These are phyloP conservation scores for Cantharis nigra DNA, from an alignment of 2,888 invertebrate genomes.

Conservation along the genomic window DNA sequence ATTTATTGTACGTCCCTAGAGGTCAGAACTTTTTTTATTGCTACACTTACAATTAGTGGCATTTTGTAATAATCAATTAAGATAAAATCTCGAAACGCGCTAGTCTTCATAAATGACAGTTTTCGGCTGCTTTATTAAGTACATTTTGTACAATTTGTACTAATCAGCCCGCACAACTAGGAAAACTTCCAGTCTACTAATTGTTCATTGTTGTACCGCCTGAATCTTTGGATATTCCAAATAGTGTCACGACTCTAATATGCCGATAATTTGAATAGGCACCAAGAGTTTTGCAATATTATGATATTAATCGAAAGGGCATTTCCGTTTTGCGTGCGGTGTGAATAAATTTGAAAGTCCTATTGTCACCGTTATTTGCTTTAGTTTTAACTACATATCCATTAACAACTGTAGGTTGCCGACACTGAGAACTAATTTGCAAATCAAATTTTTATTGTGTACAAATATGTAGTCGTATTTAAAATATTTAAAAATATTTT, in stretches of 20 bases:
- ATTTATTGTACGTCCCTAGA: neutral
- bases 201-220: neutral
- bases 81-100: no score
- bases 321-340: conserved; percentile 10
- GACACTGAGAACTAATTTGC: conserved; percentile 23
- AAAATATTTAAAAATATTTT: conserved; percentile 9
- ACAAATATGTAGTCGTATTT: conserved; percentile 14
- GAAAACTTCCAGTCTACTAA: neutral
- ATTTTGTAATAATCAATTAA: neutral
- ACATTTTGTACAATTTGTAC: neutral
- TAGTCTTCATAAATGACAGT: neutral
- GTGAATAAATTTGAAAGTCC: conserved; percentile 11
- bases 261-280: neutral
- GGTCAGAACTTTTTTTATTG: neutral
- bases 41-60: neutral
- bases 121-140: neutral
- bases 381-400: conserved; percentile 1
- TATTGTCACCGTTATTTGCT: conserved; percentile 3
- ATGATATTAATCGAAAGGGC: conserved; percentile 1
- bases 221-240: neutral
- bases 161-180: neutral
- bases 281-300: neutral
- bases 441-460: conserved; percentile 25
- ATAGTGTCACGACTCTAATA: neutral
- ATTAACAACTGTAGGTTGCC: conserved; percentile 10